Base-by-base conservation (phyloP, 92 coral and sea anemone genomes). In the Heteractis magnifica region DNA sequence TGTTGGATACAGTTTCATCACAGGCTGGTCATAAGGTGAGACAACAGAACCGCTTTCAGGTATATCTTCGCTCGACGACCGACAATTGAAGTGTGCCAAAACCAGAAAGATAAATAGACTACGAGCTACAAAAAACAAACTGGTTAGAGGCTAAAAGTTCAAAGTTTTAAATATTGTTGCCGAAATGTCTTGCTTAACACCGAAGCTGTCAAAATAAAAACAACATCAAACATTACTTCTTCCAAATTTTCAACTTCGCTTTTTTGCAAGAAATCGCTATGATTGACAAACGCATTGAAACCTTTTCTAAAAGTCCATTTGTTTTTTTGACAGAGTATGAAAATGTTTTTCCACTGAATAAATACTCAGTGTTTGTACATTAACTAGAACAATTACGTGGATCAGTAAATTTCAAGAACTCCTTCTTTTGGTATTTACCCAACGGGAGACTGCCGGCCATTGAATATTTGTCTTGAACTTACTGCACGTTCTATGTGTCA, bases 401-500 rank as follows among this genome's bases (percentile, higher is more conserved):
- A 18, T 23, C 7, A 68, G 73, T 68, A 21, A 68, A 68, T 68
- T 68, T 68, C 23, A 68, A 68, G 49, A 68, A 26, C 73, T 68
- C 49, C 12, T 21, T 68, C 48, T 68, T 53, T 8, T 68, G 49
- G 49, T 68, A 26, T 68, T 68, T 21, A 23, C 50, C 10, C 73
- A n/a, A 68, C 73, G 73, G 73, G 8, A 53, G 4, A 77, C 62
- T 9, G 1, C 60, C 64, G 18, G 58, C 0, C 26, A 23, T 51
- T 14, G 48, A 70, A 10, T 51, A 59, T 79, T 18, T 79, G 49
- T 59, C 55, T 64, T 60, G 52, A 23, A 6, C 10, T 79, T 14
- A n/a, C 41, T 12, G 8, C 51, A 71, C 84, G 51, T 81, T 70
- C 77, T 77, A 59, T 81, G 34, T 51, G 44, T 8, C 34, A 44